Evolutionary conservation across 1,140 invertebrate genomes (phyloP).

Genomic region (Homalodisca vitripennis): DNA sequence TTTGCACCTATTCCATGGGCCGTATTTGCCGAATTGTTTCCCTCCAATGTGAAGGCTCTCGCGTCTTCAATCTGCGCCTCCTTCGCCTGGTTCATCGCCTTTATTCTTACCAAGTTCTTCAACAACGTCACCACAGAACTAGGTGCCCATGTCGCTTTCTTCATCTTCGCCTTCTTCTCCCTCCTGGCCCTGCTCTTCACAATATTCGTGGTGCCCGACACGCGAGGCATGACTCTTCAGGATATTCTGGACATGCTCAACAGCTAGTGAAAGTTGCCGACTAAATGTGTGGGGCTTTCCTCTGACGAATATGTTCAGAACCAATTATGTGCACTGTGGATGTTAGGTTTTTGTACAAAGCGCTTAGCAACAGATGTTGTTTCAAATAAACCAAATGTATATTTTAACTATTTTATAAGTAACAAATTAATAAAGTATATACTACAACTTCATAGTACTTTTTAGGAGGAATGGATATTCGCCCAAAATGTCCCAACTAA

Average conservation of each 20-base stretch:
- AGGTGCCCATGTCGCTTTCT: slow-evolving; percentile 70
- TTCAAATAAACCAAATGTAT: too few species aligned
- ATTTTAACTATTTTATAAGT: too few species aligned
- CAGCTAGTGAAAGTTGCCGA: too few species aligned
- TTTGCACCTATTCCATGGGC: slow-evolving; percentile 85
- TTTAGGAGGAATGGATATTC: too few species aligned
- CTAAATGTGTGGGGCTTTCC: too few species aligned
- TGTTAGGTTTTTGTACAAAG: too few species aligned
- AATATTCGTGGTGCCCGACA: slow-evolving; percentile 73
- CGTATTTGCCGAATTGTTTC: slow-evolving; percentile 81
- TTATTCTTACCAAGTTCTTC: slow-evolving; percentile 78
- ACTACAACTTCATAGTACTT: too few species aligned
- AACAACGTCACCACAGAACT: slow-evolving; percentile 56
- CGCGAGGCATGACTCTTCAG: slow-evolving; percentile 73
- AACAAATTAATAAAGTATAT: too few species aligned
- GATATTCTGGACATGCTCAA: slow-evolving; percentile 78
- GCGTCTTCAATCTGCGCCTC: slow-evolving; percentile 74
- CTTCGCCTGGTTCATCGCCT: slow-evolving; percentile 76
- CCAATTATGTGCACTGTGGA: too few species aligned
- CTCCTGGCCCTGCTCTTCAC: slow-evolving; percentile 61
- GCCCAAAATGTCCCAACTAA: too few species aligned
- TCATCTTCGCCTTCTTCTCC: slow-evolving; percentile 73
- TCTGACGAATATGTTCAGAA: too few species aligned
- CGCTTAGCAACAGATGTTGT: too few species aligned
- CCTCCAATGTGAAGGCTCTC: slow-evolving; percentile 69